Conservation (phyloP, 2,888 invertebrate species). For the Apoderus coryli region DNA sequence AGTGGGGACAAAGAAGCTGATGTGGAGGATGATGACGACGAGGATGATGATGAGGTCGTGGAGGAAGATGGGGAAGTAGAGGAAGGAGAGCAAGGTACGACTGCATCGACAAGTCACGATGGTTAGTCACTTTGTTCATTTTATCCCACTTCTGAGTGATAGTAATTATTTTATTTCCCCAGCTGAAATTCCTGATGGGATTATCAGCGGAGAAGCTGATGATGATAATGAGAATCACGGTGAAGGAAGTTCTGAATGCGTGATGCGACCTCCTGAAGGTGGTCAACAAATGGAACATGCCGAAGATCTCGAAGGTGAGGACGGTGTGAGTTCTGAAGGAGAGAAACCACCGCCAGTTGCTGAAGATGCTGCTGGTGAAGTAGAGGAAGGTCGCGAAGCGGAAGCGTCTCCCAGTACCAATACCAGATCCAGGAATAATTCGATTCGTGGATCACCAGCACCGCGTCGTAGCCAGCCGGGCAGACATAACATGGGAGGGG, state of each 20-base stretch:
- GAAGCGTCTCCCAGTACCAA: slow-evolving; percentile 53
- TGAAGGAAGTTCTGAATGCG: slow-evolving; percentile 28
- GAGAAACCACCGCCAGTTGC: slow-evolving; percentile 42
- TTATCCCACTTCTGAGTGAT: no score
- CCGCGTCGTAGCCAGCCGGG: no score
- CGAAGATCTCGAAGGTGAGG: slow-evolving; percentile 30
- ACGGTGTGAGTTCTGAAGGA: slow-evolving; percentile 43
- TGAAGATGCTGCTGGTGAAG: slow-evolving; percentile 27
- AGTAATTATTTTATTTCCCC: slow-evolving; percentile 10
- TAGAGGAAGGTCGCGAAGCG: slow-evolving; percentile 67
- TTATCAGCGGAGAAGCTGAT: slow-evolving; percentile 29
- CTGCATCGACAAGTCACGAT: background rate
- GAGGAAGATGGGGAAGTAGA: no score
- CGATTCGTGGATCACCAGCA: no score
- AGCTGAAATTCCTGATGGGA: slow-evolving; percentile 29
- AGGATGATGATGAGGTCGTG: slow-evolving; percentile 26
- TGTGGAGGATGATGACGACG: slow-evolving; percentile 22
- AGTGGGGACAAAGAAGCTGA: slow-evolving; percentile 17
- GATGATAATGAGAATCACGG: slow-evolving; percentile 33
- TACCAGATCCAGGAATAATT: slow-evolving; percentile 27
- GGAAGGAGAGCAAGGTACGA: background rate
- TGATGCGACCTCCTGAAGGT: slow-evolving; percentile 31
- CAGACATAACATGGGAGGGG: no score
- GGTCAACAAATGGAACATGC: slow-evolving; percentile 21
- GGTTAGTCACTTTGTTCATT: background rate